Percentiles rank a stretch among this genome's conserved stretches.
Conservation (phyloP, 1,140 invertebrate species). For the Hydropsyche tenuis region DNA sequence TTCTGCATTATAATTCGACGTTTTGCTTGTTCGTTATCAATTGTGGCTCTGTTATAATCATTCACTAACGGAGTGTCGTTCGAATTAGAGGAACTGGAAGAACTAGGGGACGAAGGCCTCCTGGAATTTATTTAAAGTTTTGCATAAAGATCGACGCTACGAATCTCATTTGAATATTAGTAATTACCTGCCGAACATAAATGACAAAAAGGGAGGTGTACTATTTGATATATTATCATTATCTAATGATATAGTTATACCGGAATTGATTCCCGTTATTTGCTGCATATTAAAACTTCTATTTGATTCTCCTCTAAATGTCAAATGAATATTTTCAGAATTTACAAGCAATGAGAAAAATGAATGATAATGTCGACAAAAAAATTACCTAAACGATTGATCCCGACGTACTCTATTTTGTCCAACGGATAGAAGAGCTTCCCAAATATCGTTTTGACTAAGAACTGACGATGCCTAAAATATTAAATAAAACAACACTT, state of each 20-base stretch:
- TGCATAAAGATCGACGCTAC: not conserved
- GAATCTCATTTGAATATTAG: not conserved
- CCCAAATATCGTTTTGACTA: slow-evolving; percentile 68
- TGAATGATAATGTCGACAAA: not conserved
- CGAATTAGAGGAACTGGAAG: slow-evolving; percentile 3
- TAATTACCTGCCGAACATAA: not conserved
- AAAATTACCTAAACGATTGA: slow-evolving; percentile 58
- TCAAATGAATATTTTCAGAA: slow-evolving; percentile 8
- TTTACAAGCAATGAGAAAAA: not conserved
- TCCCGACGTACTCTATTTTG: slow-evolving; percentile 68
- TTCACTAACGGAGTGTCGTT: slow-evolving; percentile 12
- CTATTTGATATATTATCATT: slow-evolving; percentile 22
- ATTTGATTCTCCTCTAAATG: slow-evolving; percentile 55
- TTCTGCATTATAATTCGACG: slow-evolving; percentile 70
- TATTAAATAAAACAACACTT: not conserved
- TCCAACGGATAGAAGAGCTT: slow-evolving; percentile 69
- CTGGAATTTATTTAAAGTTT: not conserved
- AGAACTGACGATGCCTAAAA: slow-evolving; percentile 41
- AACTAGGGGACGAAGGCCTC: not conserved
- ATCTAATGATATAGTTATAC: slow-evolving; percentile 54
- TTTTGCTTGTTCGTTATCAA: slow-evolving; percentile 22
- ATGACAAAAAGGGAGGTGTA: not conserved
- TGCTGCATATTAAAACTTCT: slow-evolving; percentile 62
- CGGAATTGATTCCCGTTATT: slow-evolving; percentile 59
- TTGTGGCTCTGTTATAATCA: slow-evolving; percentile 15